Evolutionary conservation across 2,888 invertebrate genomes (phyloP).

Genomic region (Mythimna ferrago): DNA sequence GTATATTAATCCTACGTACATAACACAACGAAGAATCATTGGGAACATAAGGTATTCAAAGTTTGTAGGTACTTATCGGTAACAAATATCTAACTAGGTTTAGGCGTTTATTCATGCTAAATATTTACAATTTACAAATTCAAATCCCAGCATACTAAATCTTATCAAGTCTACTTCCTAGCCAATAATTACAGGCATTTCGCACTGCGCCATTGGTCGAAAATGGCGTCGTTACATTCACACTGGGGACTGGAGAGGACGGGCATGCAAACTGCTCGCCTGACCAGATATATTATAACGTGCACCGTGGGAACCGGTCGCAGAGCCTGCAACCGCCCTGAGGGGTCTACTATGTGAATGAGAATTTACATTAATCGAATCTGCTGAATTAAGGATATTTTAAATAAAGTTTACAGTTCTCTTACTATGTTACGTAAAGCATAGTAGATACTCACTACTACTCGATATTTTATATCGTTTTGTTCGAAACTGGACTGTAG

Average conservation of each 20-base stretch:
- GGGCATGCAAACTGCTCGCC: conserved; percentile 50
- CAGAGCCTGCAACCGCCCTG: conserved; percentile 19
- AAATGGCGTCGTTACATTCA: conserved; percentile 36
- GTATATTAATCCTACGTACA: not conserved
- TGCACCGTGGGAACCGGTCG: conserved; percentile 67
- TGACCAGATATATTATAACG: conserved; percentile 46
- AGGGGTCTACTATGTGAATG: conserved; percentile 29
- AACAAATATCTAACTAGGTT: not conserved
- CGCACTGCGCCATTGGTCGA: conserved; percentile 9
- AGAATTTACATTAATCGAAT: conserved; percentile 3
- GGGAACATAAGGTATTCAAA: not conserved
- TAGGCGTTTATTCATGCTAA: no score
- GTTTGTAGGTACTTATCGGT: not conserved
- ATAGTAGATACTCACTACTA: no score
- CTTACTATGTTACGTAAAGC: no score
- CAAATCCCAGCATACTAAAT: not conserved
- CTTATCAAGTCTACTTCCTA: conserved; percentile 6
- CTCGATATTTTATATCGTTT: no score
- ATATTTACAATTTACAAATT: not conserved
- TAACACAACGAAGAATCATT: not conserved
- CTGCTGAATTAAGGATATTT: not conserved
- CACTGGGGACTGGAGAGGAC: conserved; percentile 40
- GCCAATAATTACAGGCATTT: conserved; percentile 27
- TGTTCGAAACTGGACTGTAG: no score
- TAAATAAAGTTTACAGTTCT: no score